Base-by-base conservation (phyloP, 2,113 vertebrate genomes). In the Erythrocercus mccallii region DNA sequence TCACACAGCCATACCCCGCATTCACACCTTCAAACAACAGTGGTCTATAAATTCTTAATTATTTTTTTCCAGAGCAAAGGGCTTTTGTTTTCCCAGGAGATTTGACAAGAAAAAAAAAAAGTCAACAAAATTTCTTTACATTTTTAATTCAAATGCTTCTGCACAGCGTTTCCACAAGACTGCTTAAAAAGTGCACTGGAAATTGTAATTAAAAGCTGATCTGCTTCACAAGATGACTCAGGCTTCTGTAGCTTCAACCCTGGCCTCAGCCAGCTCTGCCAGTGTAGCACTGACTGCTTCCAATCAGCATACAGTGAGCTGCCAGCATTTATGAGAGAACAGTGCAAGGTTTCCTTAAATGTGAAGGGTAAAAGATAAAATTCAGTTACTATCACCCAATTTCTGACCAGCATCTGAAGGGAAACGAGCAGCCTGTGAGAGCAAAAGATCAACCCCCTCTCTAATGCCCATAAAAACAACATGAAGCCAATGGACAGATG, bases 131-230 rank as follows among this genome's bases (percentile, higher is more conserved):
- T 84, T 94, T 94, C 74, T 88, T 86, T 88, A 56, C 22, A 81
- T 96, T 95, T 93, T 50, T 64, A 86, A 96, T 90, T 96, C 80
- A 87, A 92, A 95, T 71, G 74, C 13, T 96, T 66, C 91, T 80
- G 71, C 73, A 66, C 44, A 93, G 91, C 42, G 79, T 51, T 91
- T 95, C 92, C 77, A 76, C 42, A 86, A 81, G 74, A 66, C 71
- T 81, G 92, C 69, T 84, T 94, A 90, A 95, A 91, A 92, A 86
- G 58, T 35, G 11, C 69, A 53, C 74, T 91, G 53, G 88, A 92
- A 95, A 95, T 74, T 50, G 70, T 87, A 86, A 95, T 95, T 96
- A 96, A 97, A 95, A 92, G 61, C 81, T 68, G 79, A 96, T 91
- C 77, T 81, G 94, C 90, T 86, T 64, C 47, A 50, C 0, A 6